Conservation (phyloP, 2,113 vertebrate species). For the Semicossyphus pulcher region DNA sequence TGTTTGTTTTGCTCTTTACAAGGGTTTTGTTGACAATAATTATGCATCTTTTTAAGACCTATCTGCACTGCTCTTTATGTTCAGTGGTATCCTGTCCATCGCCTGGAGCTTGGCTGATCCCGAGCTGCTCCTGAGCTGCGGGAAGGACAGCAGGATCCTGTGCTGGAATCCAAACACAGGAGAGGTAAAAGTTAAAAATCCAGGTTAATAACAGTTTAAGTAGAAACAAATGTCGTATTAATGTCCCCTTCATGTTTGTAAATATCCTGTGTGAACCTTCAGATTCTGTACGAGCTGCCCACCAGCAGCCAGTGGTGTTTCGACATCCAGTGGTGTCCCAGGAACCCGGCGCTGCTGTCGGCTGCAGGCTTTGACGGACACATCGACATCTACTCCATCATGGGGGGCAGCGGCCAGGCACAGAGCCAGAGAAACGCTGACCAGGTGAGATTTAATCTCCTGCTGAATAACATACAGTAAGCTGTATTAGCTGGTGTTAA, state of each 20-base stretch:
- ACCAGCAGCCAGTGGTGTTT: conserved; percentile 97
- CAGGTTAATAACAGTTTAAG: neutral
- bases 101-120: conserved; percentile 96
- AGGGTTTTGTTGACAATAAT: too few relatives aligned
- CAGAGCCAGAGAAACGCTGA: conserved; percentile 88
- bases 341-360: conserved; percentile 93
- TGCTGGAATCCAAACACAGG: conserved; percentile 96
- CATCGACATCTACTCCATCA: conserved; percentile 94
- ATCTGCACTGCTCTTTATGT: neutral
- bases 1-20: too few relatives aligned
- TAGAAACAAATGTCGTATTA: neutral
- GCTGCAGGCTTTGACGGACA: conserved; percentile 92
- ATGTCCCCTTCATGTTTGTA: neutral
- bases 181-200: conserved; percentile 82
- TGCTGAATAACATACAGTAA: too few relatives aligned
- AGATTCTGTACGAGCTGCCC: conserved; percentile 96
- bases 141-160: conserved; percentile 95
- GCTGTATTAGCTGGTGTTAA: too few relatives aligned
- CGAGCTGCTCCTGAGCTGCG: conserved; percentile 94
- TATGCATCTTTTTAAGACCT: neutral
- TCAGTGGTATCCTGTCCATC: conserved; percentile 92
- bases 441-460: conserved; percentile 68
- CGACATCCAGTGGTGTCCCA: conserved; percentile 97
- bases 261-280: neutral
- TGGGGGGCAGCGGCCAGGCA: conserved; percentile 90